Percentiles rank a stretch among this genome's conserved stretches.
Evolutionary conservation across 2,888 invertebrate species (phyloP).

Genomic region (Melieria omissa): DNA sequence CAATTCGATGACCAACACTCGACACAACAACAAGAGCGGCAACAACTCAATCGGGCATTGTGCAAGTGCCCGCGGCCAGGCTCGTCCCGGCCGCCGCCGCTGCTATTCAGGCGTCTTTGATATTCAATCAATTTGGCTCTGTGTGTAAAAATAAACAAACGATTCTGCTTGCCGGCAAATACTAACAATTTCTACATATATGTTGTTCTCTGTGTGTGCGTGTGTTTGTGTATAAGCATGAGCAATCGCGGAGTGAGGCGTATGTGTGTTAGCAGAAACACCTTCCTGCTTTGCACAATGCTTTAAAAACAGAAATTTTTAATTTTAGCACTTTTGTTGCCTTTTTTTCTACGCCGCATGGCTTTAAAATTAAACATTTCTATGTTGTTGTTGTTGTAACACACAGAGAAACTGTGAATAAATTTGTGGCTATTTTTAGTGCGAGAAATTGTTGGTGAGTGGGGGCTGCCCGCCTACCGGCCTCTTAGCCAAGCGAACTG

Average conservation of each 20-base stretch:
- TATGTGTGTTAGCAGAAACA: background rate
- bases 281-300: background rate
- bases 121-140: background rate
- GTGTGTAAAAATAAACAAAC: background rate
- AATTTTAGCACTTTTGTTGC: conserved; percentile 4
- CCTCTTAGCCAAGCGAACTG: background rate
- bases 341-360: background rate
- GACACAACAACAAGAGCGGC: too few species aligned
- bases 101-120: background rate
- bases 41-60: too few species aligned
- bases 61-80: too few species aligned
- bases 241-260: too few species aligned
- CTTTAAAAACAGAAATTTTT: conserved; percentile 13
- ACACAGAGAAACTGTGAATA: conserved; percentile 11
- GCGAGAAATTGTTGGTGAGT: background rate
- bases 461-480: background rate
- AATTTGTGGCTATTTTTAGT: conserved; percentile 24
- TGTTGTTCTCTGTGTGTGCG: background rate
- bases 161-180: conserved; percentile 1
- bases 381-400: background rate
- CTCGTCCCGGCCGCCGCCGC: too few species aligned
- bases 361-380: too few species aligned
- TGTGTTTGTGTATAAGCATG: background rate
- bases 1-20: too few species aligned
- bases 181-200: background rate